These are phyloP conservation scores for Trematomus loennbergii DNA, from an alignment of 2,113 vertebrate species.

Conservation along the genomic window DNA sequence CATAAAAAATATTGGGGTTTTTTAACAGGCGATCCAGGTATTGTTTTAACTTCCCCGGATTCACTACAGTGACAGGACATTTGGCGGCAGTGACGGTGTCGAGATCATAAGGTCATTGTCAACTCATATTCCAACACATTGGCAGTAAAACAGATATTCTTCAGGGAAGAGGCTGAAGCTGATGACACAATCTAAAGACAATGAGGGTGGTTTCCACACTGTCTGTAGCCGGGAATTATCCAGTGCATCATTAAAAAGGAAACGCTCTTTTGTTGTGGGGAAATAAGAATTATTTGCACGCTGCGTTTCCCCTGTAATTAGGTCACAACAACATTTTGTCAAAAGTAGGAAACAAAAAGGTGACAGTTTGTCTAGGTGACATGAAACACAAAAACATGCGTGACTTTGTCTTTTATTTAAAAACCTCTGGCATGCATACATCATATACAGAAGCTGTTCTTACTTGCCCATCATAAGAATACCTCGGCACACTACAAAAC, in stretches of 20 bases:
- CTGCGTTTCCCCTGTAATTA: conserved; percentile 67
- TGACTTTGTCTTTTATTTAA: conserved; percentile 5
- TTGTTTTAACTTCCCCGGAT: conserved; percentile 71
- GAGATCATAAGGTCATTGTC: conserved; percentile 62
- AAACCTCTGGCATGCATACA: conserved; percentile 40
- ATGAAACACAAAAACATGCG: background rate
- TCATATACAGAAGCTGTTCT: conserved; percentile 31
- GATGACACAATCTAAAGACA: conserved; percentile 64
- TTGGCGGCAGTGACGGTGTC: conserved; percentile 37
- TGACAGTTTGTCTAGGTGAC: conserved; percentile 28
- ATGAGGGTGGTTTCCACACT: conserved; percentile 72
- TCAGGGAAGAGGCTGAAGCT: conserved; percentile 51
- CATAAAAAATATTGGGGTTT: conserved; percentile 9
- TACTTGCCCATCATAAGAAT: conserved; percentile 50
- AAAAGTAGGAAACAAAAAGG: conserved; percentile 23
- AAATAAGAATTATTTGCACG: conserved; percentile 42
- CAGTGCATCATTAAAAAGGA: conserved; percentile 36
- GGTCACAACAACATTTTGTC: conserved; percentile 29
- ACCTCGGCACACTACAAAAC: conserved; percentile 8
- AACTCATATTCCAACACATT: conserved; percentile 40
- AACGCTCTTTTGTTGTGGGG: conserved; percentile 56
- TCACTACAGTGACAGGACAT: conserved; percentile 29
- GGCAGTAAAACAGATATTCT: conserved; percentile 46
- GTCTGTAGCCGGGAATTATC: conserved; percentile 27
- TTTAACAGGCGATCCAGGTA: conserved; percentile 39